Base-by-base conservation (phyloP, 64 coral and sea anemone genomes). In the Dendronephthya gigantea region DNA sequence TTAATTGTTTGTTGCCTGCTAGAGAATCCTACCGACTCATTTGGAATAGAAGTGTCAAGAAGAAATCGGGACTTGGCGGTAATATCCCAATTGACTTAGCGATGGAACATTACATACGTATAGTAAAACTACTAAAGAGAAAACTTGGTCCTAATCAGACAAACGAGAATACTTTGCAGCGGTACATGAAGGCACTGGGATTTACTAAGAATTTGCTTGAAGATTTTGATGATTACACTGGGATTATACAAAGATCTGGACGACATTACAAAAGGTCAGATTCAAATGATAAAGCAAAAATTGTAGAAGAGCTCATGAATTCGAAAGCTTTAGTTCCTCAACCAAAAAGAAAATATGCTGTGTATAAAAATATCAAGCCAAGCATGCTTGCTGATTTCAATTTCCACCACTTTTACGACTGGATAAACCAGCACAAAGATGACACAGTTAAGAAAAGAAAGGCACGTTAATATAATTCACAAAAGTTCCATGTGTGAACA, bases 181-280 rank as follows among this genome's bases (percentile, higher is more conserved):
- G 23, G 11, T 74, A 74, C 68, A 27, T 74, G 32, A 74, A 74
- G 68, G 68, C 68, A 27, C 32, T 74, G 68, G n/a, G 68, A 74
- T 74, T 74, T 74, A 2, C 68, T 28, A 74, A 2, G 68, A 35
- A 13, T 25, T 35, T 74, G 32, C 68, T 74, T 74, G 68, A 74
- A 35, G 68, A 74, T 35, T 74, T 30, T 35, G 68, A 74, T 74
- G 68, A 2, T 25, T 12, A 74, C 32, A 74, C 68, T 35, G 32
- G 32, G 68, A 74, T 74, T 74, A 74, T 74, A 30, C 68, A 74
- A 30, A 74, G 68, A 74, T 74, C 68, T 74, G 68, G 68, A 74
- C n/a, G 68, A 1, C 68, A 74, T 35, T 25, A 17, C 0, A 74
- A 74, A 27, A 74, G 30, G 23, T 12, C 50, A 1, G 50, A 12